phyloP scores from a whole-genome alignment of 2,797 vertebrate genomes.

The Euphonia xanthogaster region DNA sequence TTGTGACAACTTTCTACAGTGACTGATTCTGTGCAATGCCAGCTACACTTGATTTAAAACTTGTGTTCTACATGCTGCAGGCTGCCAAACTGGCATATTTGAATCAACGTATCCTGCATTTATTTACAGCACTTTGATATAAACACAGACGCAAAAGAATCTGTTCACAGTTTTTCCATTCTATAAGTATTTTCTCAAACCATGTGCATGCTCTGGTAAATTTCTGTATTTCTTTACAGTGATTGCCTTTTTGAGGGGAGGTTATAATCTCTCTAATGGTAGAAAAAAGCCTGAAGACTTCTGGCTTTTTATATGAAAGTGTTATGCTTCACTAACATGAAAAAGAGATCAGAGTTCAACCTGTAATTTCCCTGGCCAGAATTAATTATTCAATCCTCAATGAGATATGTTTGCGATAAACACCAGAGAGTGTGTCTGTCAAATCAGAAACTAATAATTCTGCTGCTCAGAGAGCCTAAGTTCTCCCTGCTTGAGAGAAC shows the following conservation, averaged over 20 bases:
- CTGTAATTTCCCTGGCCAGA: not conserved
- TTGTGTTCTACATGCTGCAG: not conserved
- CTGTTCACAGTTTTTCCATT: not conserved
- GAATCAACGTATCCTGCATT: not conserved
- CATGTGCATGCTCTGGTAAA: not conserved
- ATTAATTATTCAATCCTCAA: not conserved
- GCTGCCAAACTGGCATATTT: constrained; percentile 13
- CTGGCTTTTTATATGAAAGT: not conserved
- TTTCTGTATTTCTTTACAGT: not conserved
- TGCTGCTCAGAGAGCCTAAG: not conserved
- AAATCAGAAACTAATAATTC: not conserved
- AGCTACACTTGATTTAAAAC: not conserved
- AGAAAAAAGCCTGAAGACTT: not conserved
- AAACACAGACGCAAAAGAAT: constrained; percentile 42
- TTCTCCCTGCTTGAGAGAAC: not conserved
- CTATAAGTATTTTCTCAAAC: not conserved
- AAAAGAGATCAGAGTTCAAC: not conserved
- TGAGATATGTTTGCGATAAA: not conserved
- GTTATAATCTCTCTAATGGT: not conserved
- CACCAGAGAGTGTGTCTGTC: not conserved
- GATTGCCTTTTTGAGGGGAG: not conserved
- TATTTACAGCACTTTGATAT: not conserved
- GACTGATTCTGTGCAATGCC: not conserved
- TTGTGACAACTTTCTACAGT: not conserved
- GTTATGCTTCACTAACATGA: not conserved